Percentiles rank a stretch among this genome's conserved stretches.
phyloP scores from a whole-genome alignment of 2,113 vertebrate genomes.

The Crocuta crocuta region DNA sequence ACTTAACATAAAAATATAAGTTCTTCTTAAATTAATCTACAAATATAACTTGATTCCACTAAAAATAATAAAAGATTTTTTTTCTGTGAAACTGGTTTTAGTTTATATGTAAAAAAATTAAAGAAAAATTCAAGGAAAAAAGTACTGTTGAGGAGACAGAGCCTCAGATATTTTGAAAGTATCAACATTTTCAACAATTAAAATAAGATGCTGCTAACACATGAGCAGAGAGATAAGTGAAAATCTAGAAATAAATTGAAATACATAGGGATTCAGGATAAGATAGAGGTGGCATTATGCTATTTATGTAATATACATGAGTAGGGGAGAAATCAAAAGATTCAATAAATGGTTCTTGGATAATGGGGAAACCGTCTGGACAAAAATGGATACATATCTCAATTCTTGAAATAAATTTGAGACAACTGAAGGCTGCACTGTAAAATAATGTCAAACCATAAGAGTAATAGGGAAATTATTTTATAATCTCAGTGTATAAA shows the following conservation, averaged over 20 bases:
- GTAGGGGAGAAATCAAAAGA: background rate
- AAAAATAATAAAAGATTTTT: constrained; percentile 5
- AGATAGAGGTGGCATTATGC: background rate
- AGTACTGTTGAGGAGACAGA: background rate
- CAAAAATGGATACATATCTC: background rate
- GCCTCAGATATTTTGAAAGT: background rate
- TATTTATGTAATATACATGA: background rate
- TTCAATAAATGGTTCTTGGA: background rate
- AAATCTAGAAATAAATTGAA: background rate
- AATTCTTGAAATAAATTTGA: background rate
- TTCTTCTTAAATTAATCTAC: constrained; percentile 18
- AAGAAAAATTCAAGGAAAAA: background rate
- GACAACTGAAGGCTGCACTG: background rate
- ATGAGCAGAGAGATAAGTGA: background rate
- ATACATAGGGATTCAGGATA: background rate
- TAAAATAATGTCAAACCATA: background rate
- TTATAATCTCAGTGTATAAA: background rate
- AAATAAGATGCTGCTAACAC: background rate
- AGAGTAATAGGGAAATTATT: background rate
- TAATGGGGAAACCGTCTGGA: background rate
- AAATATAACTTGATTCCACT: constrained; percentile 41
- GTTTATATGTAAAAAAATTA: constrained; percentile 36
- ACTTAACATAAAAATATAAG: constrained; percentile 28
- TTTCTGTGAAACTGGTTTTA: constrained; percentile 8
- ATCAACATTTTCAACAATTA: background rate